phyloP scores from a whole-genome alignment of 2,113 vertebrate species.

The Glaucidium brasilianum region DNA sequence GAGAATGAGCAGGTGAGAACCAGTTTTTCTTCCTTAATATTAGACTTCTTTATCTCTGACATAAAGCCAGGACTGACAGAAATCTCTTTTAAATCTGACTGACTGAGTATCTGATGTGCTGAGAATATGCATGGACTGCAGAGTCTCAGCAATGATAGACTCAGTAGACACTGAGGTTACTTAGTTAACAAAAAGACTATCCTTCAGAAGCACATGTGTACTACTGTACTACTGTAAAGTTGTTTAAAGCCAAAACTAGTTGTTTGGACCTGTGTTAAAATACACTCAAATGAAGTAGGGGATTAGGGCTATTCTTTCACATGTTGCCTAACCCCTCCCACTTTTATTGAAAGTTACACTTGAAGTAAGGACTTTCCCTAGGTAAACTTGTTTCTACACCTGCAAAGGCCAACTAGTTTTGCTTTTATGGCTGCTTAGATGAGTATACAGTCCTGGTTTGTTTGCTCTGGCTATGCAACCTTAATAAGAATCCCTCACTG shows the following conservation, averaged over 20 bases:
- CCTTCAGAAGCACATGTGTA: neutral
- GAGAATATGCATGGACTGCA: neutral
- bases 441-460: neutral
- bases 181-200: neutral
- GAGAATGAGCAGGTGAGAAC: neutral
- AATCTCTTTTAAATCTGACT: neutral
- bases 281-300: neutral
- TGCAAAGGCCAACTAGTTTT: neutral
- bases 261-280: neutral
- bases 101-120: neutral
- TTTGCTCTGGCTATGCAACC: neutral
- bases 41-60: neutral
- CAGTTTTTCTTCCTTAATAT: neutral
- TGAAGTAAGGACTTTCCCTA: neutral
- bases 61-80: neutral
- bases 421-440: neutral
- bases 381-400: neutral
- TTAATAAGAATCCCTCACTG: neutral
- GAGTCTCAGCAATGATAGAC: neutral
- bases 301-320: too few relatives aligned
- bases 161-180: neutral
- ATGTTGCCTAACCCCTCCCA: neutral
- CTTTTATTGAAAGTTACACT: neutral
- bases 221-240: neutral
- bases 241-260: neutral